Conservation (phyloP, 2,888 invertebrate genomes). For the Lycophotia porphyrea region DNA sequence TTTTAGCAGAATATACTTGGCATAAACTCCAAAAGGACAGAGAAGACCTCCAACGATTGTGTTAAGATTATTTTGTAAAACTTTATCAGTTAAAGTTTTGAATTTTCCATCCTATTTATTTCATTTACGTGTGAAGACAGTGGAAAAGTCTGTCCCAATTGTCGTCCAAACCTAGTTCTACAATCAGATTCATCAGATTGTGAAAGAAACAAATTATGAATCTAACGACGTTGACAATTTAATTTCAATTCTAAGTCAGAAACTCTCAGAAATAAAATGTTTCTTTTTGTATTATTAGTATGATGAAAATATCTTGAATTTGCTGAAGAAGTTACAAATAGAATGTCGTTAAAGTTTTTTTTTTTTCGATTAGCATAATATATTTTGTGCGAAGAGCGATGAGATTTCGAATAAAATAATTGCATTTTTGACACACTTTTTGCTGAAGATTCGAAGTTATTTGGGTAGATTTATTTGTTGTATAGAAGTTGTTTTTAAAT, state of each 20-base stretch:
- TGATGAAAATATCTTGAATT: constrained; percentile 31
- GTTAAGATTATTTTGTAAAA: background rate
- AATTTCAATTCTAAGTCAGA: constrained; percentile 27
- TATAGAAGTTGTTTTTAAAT: background rate
- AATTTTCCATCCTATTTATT: constrained; percentile 11
- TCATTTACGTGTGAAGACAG: background rate
- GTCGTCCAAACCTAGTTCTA: constrained; percentile 9
- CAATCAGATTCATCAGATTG: constrained; percentile 23
- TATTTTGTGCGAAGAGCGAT: constrained; percentile 16
- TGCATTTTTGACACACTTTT: constrained; percentile 16
- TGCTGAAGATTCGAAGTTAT: background rate
- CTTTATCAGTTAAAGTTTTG: background rate
- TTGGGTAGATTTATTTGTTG: constrained; percentile 5
- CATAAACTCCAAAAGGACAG: background rate
- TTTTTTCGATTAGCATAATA: constrained; percentile 11
- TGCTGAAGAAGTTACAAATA: constrained; percentile 35
- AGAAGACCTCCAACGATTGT: background rate
- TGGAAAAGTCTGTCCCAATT: constrained; percentile 18
- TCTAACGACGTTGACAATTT: constrained; percentile 25
- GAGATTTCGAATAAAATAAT: constrained; percentile 17
- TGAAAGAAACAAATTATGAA: constrained; percentile 35
- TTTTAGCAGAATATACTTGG: background rate
- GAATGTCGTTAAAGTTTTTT: constrained; percentile 31
- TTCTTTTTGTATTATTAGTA: constrained; percentile 19
- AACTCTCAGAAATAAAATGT: constrained; percentile 6